Evolutionary conservation across 2,113 vertebrate species (phyloP).

Genomic region (Neotragus moschatus): DNA sequence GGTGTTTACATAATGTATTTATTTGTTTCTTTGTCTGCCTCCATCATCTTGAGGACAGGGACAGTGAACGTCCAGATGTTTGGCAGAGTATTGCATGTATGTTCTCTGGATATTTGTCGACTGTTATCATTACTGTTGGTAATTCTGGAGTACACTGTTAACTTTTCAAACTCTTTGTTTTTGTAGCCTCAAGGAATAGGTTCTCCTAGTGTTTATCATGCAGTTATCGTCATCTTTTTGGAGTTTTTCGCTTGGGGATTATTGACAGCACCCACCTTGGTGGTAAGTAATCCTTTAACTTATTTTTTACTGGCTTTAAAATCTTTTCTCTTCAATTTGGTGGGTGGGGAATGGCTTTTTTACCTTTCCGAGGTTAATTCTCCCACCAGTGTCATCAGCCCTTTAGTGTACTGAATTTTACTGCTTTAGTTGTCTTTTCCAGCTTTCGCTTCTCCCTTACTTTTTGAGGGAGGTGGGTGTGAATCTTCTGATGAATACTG

Average conservation of each 20-base stretch:
- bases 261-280: slow-evolving; percentile 88
- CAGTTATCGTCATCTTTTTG: slow-evolving; percentile 92
- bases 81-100: neutral
- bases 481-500: neutral
- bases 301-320: neutral
- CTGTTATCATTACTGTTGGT: neutral
- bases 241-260: slow-evolving; percentile 94
- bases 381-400: neutral
- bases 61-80: neutral
- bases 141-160: neutral
- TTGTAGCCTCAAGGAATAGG: slow-evolving; percentile 91
- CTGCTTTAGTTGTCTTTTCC: neutral
- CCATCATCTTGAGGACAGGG: neutral
- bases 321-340: neutral
- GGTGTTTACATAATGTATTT: neutral
- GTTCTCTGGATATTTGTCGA: neutral
- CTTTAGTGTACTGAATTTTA: neutral
- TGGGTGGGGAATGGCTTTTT: neutral
- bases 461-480: neutral
- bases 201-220: slow-evolving; percentile 92
- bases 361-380: neutral
- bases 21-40: neutral
- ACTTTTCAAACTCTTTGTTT: slow-evolving; percentile 55
- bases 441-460: neutral
- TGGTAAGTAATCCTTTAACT: slow-evolving; percentile 80